phyloP scores from a whole-genome alignment of 2,888 invertebrate species.

The Nemotelus pantherinus region DNA sequence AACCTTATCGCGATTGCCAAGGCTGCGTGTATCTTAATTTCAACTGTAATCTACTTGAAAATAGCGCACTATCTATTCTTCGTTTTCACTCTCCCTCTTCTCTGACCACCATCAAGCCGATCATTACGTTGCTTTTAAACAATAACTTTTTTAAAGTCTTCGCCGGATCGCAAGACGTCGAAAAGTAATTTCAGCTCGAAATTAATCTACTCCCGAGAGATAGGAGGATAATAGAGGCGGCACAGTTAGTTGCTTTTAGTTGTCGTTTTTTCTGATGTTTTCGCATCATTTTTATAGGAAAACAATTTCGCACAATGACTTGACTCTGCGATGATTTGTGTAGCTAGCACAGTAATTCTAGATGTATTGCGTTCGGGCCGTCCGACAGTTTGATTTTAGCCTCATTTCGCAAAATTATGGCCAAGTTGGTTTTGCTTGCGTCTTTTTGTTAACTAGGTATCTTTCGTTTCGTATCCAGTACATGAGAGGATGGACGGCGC shows the following conservation, averaged over 20 bases:
- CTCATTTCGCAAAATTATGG: constrained; percentile 40
- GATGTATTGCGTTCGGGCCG: too few species aligned
- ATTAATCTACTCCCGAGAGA: background rate
- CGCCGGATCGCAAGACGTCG: background rate
- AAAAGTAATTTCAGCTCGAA: constrained; percentile 17
- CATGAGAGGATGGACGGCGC: background rate
- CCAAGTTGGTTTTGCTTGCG: constrained; percentile 10
- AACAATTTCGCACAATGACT: constrained; percentile 40
- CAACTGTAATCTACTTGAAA: too few species aligned
- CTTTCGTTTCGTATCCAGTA: background rate
- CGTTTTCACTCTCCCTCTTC: too few species aligned
- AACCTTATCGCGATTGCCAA: too few species aligned
- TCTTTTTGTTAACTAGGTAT: background rate
- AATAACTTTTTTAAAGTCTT: constrained; percentile 15
- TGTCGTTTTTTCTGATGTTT: constrained; percentile 2
- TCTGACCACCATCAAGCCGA: too few species aligned
- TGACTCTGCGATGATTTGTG: background rate
- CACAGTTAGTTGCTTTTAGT: constrained; percentile 4
- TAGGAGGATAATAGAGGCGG: constrained; percentile 11
- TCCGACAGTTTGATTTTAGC: constrained; percentile 29
- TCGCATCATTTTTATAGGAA: constrained; percentile 24
- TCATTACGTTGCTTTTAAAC: background rate
- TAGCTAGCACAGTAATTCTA: too few species aligned
- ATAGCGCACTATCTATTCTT: too few species aligned
- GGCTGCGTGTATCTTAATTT: too few species aligned